Evolutionary conservation across 2,888 invertebrate genomes (phyloP).

Genomic region (Hedya salicella): DNA sequence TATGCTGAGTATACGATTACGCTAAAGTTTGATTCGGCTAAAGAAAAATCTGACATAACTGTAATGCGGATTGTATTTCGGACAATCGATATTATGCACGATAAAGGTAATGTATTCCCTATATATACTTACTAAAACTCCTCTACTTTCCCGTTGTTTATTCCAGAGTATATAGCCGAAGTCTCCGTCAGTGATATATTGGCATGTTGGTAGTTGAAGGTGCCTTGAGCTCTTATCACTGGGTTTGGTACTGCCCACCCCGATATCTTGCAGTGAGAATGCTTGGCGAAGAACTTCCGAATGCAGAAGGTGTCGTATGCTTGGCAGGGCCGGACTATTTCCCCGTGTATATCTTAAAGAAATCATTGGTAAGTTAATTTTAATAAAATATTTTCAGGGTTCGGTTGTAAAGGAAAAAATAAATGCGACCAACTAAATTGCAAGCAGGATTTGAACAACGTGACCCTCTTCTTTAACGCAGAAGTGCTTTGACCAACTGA

Average conservation of each 20-base stretch:
- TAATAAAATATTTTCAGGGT: no score
- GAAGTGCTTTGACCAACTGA: no score
- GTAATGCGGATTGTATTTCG: no score
- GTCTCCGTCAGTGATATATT: constrained; percentile 50
- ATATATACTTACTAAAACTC: constrained; percentile 60
- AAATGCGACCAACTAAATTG: no score
- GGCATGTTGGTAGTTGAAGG: constrained; percentile 37
- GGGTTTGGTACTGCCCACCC: constrained; percentile 47
- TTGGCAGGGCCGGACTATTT: constrained; percentile 42
- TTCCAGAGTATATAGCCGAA: constrained; percentile 46
- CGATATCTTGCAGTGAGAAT: constrained; percentile 40
- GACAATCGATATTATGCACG: no score
- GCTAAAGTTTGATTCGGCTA: no score
- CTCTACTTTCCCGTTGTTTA: constrained; percentile 50
- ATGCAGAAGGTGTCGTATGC: constrained; percentile 45
- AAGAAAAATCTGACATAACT: no score
- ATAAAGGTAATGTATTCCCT: no score
- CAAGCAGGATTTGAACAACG: no score
- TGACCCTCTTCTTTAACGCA: no score
- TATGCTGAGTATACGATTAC: no score
- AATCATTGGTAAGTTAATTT: background rate
- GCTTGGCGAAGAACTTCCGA: constrained; percentile 44
- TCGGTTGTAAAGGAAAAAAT: no score
- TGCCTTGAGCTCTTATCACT: constrained; percentile 42
- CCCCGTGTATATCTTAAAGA: constrained; percentile 18